Evolutionary conservation across 1,140 invertebrate genomes (phyloP).

Genomic region (Cecropterus lyciades): DNA sequence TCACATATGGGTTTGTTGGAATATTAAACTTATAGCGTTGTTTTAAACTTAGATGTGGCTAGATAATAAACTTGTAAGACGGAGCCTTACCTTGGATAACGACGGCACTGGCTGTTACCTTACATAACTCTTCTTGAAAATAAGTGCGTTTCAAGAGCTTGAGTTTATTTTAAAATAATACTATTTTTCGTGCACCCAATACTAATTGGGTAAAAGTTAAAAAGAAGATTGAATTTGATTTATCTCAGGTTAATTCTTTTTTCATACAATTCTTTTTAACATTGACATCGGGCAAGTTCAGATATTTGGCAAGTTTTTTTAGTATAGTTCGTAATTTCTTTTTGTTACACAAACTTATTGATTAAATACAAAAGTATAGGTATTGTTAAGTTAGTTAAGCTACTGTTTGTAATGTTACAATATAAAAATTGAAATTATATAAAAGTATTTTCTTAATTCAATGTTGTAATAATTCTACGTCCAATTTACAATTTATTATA

Average conservation of each 20-base stretch:
- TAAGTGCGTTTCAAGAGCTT: not conserved
- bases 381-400: conserved; percentile 76
- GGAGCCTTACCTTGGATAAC: not conserved
- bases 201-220: conserved; percentile 15
- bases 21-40: too few relatives aligned
- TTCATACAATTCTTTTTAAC: not conserved
- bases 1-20: too few relatives aligned
- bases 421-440: conserved; percentile 54
- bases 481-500: conserved; percentile 66
- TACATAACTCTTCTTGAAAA: conserved; percentile 16
- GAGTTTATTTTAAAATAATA: conserved; percentile 11
- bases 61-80: too few relatives aligned
- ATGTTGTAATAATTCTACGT: conserved; percentile 65
- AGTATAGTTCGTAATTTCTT: conserved; percentile 51
- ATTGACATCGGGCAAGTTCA: conserved; percentile 4
- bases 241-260: not conserved
- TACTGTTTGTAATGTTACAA: conserved; percentile 70
- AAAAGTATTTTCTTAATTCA: conserved; percentile 73
- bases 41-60: too few relatives aligned
- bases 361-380: conserved; percentile 44
- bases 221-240: conserved; percentile 7
- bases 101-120: conserved; percentile 6
- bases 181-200: not conserved
- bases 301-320: conserved; percentile 35
- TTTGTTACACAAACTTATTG: conserved; percentile 52